Conservation (phyloP, 2,797 vertebrate genomes). For the Heteromormyrus szaboi region DNA sequence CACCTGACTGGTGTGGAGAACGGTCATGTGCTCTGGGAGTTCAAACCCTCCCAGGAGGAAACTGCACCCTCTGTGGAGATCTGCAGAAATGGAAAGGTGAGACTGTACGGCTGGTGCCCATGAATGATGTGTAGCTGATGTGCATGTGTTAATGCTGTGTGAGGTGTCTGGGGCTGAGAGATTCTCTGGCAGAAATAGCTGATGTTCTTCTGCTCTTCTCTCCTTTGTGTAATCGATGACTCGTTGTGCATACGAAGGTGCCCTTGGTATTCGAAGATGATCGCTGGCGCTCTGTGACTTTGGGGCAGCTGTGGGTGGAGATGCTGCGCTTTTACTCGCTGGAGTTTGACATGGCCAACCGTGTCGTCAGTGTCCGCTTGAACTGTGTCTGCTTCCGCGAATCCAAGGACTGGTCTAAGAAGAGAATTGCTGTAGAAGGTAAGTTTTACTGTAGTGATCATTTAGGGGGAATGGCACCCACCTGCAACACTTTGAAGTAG, state of each 20-base stretch:
- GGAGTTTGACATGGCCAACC: conserved; percentile 79
- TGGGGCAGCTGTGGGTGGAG: conserved; percentile 86
- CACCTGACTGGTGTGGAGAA: conserved; percentile 66
- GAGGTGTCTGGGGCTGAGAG: not conserved
- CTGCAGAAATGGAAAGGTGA: conserved; percentile 69
- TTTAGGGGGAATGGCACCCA: not conserved
- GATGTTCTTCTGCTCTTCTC: not conserved
- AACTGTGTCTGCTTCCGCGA: conserved; percentile 72
- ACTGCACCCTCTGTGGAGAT: conserved; percentile 47
- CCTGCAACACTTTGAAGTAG: not conserved
- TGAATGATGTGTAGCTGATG: not conserved
- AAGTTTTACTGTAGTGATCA: not conserved
- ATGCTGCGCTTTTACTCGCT: conserved; percentile 88
- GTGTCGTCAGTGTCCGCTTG: conserved; percentile 80
- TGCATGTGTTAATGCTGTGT: not conserved
- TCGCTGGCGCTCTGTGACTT: conserved; percentile 49
- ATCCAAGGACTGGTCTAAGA: conserved; percentile 92
- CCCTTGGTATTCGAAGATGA: conserved; percentile 65
- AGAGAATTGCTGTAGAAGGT: conserved; percentile 91
- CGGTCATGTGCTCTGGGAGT: conserved; percentile 68
- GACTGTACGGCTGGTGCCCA: not conserved
- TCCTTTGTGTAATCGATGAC: not conserved
- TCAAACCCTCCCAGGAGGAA: conserved; percentile 50
- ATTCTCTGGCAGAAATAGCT: not conserved
- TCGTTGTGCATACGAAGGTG: conserved; percentile 53